These are phyloP conservation scores for Thaumatotibia leucotreta DNA, from an alignment of 1,140 invertebrate species.

Conservation along the genomic window DNA sequence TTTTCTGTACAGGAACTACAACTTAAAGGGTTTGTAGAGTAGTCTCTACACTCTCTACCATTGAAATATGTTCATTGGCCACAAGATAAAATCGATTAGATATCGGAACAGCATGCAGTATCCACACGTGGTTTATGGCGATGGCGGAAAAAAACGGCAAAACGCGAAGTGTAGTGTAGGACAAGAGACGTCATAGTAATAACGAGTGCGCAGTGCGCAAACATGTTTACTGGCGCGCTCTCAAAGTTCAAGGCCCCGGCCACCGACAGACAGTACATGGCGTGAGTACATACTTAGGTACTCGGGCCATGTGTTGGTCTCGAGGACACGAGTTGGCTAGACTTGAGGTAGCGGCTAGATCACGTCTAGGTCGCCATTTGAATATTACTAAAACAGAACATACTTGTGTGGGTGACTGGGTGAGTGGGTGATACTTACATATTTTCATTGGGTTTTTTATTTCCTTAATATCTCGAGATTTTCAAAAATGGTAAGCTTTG, in stretches of 20 bases:
- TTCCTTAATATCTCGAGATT: too few species aligned
- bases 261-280: conserved; percentile 48
- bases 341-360: background rate
- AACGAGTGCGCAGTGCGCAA: conserved; percentile 68
- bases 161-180: conserved; percentile 25
- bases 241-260: conserved; percentile 68
- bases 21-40: too few species aligned
- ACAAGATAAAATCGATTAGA: background rate
- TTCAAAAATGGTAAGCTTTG: too few species aligned
- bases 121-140: background rate
- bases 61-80: background rate
- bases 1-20: too few species aligned
- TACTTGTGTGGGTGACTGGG: background rate
- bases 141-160: conserved; percentile 27
- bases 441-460: too few species aligned
- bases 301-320: conserved; percentile 42
- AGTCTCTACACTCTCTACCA: too few species aligned
- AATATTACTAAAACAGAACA: background rate
- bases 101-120: background rate
- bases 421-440: too few species aligned
- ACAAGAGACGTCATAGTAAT: conserved; percentile 52
- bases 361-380: background rate
- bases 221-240: conserved; percentile 68
- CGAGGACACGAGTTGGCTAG: conserved; percentile 36
- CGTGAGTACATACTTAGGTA: conserved; percentile 17